These are phyloP conservation scores for Scarus forsteni DNA, from an alignment of 2,797 vertebrate genomes.

Conservation along the genomic window DNA sequence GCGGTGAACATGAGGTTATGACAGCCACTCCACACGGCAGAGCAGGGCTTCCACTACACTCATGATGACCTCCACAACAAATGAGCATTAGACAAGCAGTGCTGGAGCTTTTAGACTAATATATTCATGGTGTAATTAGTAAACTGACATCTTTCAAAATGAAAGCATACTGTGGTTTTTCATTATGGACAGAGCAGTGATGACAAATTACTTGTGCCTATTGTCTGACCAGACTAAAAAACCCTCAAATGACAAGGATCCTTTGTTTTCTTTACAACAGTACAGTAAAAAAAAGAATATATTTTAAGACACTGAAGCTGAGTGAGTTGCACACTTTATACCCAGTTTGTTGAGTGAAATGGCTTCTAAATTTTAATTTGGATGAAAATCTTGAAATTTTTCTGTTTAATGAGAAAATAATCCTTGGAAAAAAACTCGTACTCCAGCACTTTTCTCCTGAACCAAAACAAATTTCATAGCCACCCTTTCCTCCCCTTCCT, in stretches of 20 bases:
- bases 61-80: conserved; percentile 38
- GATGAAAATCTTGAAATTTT: too few relatives aligned
- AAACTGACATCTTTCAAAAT: conserved; percentile 37
- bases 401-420: too few relatives aligned
- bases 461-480: too few relatives aligned
- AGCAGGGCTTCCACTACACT: conserved; percentile 29
- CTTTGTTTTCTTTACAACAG: neutral
- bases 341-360: too few relatives aligned
- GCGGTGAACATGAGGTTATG: conserved; percentile 45
- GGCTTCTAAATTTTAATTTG: too few relatives aligned
- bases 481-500: too few relatives aligned
- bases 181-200: conserved; percentile 27
- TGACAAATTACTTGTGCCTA: neutral
- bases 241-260: neutral
- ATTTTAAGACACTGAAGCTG: neutral
- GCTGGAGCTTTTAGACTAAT: conserved; percentile 44
- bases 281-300: neutral
- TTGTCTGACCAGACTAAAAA: neutral
- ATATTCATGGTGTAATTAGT: conserved; percentile 44
- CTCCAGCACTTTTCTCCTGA: too few relatives aligned
- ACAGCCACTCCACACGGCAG: conserved; percentile 35
- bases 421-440: too few relatives aligned
- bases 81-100: conserved; percentile 14
- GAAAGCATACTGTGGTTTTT: conserved; percentile 15
- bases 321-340: neutral